Percentiles rank a stretch among this genome's conserved stretches.
These are phyloP conservation scores for Nemopilema nomurai DNA, from an alignment of 30 jellyfish, hydroid and myxozoan species.

Conservation along the genomic window DNA sequence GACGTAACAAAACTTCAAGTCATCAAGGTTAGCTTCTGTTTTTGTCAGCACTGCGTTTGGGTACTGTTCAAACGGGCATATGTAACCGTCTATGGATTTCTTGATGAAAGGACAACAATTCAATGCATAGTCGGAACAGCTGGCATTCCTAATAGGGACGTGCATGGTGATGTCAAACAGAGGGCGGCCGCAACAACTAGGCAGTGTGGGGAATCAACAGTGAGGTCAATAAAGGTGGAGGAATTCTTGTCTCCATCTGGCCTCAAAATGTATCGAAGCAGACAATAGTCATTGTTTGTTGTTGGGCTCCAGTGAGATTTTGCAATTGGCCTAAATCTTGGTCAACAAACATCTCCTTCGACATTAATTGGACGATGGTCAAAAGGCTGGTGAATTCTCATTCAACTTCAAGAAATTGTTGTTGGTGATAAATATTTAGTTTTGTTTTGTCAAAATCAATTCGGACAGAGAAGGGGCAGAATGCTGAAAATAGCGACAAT, in stretches of 20 bases:
- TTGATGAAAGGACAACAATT: not conserved
- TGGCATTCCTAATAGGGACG: slow-evolving; percentile 18
- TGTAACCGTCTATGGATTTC: not conserved
- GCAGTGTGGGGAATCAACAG: not conserved
- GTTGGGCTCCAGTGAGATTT: not conserved
- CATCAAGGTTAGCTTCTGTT: not conserved
- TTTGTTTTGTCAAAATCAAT: too few relatives aligned
- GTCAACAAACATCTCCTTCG: not conserved
- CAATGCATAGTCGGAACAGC: slow-evolving; percentile 29
- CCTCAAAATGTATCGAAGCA: not conserved
- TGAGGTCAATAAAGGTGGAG: not conserved
- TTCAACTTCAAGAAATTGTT: too few relatives aligned
- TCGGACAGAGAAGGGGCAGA: too few relatives aligned
- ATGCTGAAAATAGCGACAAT: too few relatives aligned
- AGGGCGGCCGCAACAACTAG: slow-evolving; percentile 10
- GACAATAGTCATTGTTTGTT: not conserved
- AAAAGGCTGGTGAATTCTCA: not conserved
- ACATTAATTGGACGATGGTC: not conserved
- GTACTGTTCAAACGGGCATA: not conserved
- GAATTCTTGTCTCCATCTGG: not conserved
- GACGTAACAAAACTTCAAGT: not conserved
- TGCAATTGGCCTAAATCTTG: not conserved
- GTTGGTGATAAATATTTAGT: too few relatives aligned
- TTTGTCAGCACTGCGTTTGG: not conserved
- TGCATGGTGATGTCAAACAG: slow-evolving; percentile 29